Conservation (phyloP, 2,888 invertebrate species). For the Lutraria lutraria region DNA sequence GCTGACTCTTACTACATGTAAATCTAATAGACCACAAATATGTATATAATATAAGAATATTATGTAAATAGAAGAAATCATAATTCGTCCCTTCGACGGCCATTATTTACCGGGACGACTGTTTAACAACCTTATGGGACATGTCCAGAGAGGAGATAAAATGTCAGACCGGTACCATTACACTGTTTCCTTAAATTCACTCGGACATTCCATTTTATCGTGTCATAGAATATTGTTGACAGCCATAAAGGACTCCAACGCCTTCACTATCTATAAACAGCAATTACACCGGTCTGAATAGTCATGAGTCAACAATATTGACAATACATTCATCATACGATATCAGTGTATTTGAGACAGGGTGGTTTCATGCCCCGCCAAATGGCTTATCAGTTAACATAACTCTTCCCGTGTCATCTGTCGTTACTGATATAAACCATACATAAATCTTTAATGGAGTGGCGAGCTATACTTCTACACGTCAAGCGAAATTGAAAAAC, state of each 20-base stretch:
- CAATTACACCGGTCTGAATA: not conserved
- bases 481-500: conserved; percentile 6
- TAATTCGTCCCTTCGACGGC: too few relatives aligned
- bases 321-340: conserved; percentile 42
- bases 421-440: conserved; percentile 45
- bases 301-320: conserved; percentile 35
- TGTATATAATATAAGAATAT: too few relatives aligned
- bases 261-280: not conserved
- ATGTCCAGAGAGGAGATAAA: too few relatives aligned
- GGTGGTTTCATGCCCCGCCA: conserved; percentile 55
- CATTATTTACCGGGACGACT: too few relatives aligned
- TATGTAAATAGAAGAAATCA: too few relatives aligned
- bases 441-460: conserved; percentile 38
- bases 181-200: too few relatives aligned
- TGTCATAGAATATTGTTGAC: not conserved
- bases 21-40: too few relatives aligned
- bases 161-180: too few relatives aligned
- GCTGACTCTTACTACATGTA: too few relatives aligned
- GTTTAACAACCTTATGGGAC: too few relatives aligned
- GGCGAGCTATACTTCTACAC: not conserved
- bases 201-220: not conserved
- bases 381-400: conserved; percentile 50
- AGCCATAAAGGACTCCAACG: not conserved
- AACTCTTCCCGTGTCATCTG: conserved; percentile 59
- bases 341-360: conserved; percentile 36